Evolutionary conservation across 2,113 vertebrate genomes (phyloP), one percentile per base, ranked within the genome.

Genomic region (Hucho hucho): DNA sequence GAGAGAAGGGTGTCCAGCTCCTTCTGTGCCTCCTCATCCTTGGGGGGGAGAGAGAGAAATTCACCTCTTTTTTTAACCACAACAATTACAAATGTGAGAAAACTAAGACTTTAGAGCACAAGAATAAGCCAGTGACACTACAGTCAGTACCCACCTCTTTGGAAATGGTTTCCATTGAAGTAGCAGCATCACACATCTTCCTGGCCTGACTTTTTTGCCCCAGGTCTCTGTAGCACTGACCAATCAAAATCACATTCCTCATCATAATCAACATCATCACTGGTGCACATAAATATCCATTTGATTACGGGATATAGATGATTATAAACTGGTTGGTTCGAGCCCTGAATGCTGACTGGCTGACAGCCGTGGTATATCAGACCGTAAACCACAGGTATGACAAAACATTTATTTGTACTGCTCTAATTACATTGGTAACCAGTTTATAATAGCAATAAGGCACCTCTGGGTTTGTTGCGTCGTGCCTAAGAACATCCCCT

Each of bases 161-260:
- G 89, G 93, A 93, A 77, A 90, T 78, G n/a, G 87, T 79, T 53
- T 83, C 81, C 83, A 96, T 77, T 11, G 93, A 87, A 76, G 81
- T 85, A 2, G 96, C 97, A 85, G 93, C 87, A 84, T 96, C 90
- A 92, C 93, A 97, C 92, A 92, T 95, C 87, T 91, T 92, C 82
- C 86, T 81, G 9, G 96, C 96, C 49, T 92, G 83, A 49, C 61
- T 81, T 70, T 59, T 93, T 82, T 96, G 89, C 1, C 94, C 94
- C 85, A 98, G 89, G 86, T 97, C 95, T 84, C 89, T 92, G 79
- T 95, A 98, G 84, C 97, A 99, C 98, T 99, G 86, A 78, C 66
- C 69, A 81, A 70, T 61, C n/a, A 75, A 61, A 61, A 7, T 24
- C n/a, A 61, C 3, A 53, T 53, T 53, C 3, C 12, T 53, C 24